phyloP scores from a whole-genome alignment of 1,140 invertebrate genomes.

The Meloidogyne exigua region DNA sequence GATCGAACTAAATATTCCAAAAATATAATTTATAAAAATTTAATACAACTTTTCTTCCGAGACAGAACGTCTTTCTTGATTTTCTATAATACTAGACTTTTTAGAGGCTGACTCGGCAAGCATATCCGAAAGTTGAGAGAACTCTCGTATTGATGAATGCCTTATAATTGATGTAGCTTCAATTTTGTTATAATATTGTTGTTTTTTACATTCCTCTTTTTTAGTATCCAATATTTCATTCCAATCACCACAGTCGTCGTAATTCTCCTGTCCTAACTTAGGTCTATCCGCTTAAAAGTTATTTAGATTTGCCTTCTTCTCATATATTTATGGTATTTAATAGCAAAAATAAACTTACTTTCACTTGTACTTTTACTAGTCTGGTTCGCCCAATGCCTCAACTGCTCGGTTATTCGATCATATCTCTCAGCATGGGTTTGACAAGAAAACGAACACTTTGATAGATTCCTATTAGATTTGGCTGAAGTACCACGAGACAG shows the following conservation, averaged over 20 bases:
- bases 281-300: not conserved
- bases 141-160: not conserved
- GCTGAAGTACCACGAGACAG: slow-evolving; percentile 47
- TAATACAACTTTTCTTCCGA: not conserved
- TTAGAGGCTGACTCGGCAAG: not conserved
- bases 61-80: not conserved
- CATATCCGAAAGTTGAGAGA: not conserved
- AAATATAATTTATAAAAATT: not conserved
- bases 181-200: not conserved
- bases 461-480: slow-evolving; percentile 33
- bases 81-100: not conserved
- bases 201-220: not conserved
- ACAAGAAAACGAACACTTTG: not conserved
- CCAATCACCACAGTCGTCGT: not conserved
- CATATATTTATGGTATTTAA: too few relatives aligned
- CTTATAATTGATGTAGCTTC: not conserved
- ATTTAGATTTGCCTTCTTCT: too few relatives aligned
- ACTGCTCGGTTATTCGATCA: not conserved
- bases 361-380: slow-evolving; percentile 8
- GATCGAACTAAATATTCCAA: too few relatives aligned
- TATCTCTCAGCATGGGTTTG: slow-evolving; percentile 10
- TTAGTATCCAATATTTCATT: not conserved
- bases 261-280: not conserved
- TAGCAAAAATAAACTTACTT: not conserved
- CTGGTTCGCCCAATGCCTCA: slow-evolving; percentile 2